Percentiles rank a stretch among this genome's conserved stretches.
Conservation (phyloP, 2,797 vertebrate genomes). For the Macropus fuliginosus region DNA sequence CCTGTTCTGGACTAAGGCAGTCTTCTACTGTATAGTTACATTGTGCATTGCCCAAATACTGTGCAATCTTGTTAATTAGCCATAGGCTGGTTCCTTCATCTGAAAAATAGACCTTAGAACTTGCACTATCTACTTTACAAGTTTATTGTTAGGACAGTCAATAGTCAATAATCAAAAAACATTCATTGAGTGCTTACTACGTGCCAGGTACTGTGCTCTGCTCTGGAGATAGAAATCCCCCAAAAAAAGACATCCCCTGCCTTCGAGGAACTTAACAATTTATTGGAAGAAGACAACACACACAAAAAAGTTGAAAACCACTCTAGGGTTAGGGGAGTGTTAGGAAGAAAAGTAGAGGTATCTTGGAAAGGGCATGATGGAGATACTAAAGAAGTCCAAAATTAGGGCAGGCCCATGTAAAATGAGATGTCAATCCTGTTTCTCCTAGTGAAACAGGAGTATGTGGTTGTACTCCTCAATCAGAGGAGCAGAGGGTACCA, state of each 20-base stretch:
- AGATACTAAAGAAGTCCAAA: neutral
- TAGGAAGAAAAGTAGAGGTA: neutral
- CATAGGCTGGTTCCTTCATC: neutral
- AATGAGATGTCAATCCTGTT: neutral
- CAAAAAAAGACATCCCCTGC: neutral
- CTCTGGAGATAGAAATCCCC: neutral
- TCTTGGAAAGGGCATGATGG: neutral
- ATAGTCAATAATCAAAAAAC: neutral
- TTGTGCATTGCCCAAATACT: neutral
- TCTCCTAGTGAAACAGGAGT: neutral
- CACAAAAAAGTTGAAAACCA: neutral
- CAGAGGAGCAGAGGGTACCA: neutral
- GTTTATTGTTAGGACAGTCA: neutral
- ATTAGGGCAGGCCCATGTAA: neutral
- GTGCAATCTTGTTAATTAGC: neutral
- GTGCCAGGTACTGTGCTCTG: neutral
- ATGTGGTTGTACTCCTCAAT: neutral
- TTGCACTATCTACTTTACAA: neutral
- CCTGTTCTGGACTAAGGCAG: neutral
- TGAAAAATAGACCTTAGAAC: neutral
- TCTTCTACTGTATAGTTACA: neutral
- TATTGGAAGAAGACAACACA: neutral
- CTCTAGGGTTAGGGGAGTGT: neutral
- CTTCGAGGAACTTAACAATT: neutral
- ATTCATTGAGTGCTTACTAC: neutral